These are phyloP conservation scores for Paraescarpia echinospica DNA, from an alignment of 1,140 invertebrate genomes.

Conservation along the genomic window DNA sequence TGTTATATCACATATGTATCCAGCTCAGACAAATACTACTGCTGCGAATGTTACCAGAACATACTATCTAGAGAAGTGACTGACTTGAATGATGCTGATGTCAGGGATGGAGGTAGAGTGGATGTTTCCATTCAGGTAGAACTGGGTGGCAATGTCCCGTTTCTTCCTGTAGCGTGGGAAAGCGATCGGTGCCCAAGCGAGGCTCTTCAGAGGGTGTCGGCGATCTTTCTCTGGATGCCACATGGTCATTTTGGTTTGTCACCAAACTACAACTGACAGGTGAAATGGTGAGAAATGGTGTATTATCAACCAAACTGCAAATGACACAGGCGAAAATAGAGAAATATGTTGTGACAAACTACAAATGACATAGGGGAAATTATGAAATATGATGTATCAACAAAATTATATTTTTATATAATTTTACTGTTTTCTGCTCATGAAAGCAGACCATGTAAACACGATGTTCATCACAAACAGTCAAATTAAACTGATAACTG, in stretches of 20 bases:
- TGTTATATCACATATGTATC: too few species aligned
- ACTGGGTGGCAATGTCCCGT: neutral
- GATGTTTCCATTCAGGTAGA: neutral
- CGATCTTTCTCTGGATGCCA: neutral
- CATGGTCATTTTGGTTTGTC: neutral
- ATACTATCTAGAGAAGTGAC: neutral
- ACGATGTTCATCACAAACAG: too few species aligned
- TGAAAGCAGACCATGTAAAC: too few species aligned
- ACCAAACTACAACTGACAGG: neutral
- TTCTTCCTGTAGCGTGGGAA: neutral
- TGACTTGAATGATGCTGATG: neutral
- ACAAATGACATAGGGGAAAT: neutral
- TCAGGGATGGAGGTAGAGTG: neutral
- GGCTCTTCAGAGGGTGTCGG: neutral
- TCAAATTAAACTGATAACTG: too few species aligned
- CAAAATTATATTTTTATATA: neutral
- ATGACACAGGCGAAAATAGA: neutral
- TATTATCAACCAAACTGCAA: neutral
- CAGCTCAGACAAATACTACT: neutral
- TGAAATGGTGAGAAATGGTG: neutral
- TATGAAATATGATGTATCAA: neutral
- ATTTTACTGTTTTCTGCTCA: too few species aligned
- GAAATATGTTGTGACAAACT: neutral
- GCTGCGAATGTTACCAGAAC: neutral
- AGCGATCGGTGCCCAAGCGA: neutral